Percentiles rank a stretch among this genome's conserved stretches.
Conservation (phyloP, 2,113 vertebrate species). For the Vanacampus margaritifer region DNA sequence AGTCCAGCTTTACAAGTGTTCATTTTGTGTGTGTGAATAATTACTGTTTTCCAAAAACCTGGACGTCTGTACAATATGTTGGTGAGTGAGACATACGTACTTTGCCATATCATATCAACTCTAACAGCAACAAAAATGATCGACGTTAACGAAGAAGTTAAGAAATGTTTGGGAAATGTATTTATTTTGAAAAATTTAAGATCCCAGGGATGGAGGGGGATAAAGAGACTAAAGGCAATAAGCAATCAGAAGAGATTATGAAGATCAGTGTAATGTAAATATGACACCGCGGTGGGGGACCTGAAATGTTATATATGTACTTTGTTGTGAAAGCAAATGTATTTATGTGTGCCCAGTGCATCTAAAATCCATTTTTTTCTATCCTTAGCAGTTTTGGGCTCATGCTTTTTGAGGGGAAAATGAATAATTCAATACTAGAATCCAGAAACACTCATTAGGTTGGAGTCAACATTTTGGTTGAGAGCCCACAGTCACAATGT, state of each 20-base stretch:
- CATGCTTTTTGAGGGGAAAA: constrained; percentile 12
- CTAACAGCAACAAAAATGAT: constrained; percentile 49
- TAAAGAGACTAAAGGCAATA: constrained; percentile 43
- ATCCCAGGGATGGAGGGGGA: constrained; percentile 33
- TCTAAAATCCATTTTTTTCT: not conserved
- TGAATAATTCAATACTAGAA: constrained; percentile 18
- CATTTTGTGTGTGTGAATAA: constrained; percentile 38
- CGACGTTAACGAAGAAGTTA: constrained; percentile 31
- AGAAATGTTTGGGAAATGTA: constrained; percentile 9
- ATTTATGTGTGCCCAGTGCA: constrained; percentile 31
- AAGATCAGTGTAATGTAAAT: constrained; percentile 18
- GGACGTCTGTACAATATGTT: constrained; percentile 28
- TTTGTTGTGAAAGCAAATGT: constrained; percentile 23
- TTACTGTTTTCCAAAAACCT: constrained; percentile 15
- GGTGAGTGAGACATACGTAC: constrained; percentile 36
- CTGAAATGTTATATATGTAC: constrained; percentile 25
- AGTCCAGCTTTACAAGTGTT: constrained; percentile 46
- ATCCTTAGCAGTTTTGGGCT: constrained; percentile 11
- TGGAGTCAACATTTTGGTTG: not conserved
- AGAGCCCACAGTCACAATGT: not conserved
- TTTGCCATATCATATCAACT: constrained; percentile 47
- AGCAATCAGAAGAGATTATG: constrained; percentile 22
- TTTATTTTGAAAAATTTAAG: constrained; percentile 40
- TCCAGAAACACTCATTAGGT: not conserved
- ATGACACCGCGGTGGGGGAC: constrained; percentile 4